Evolutionary conservation across 2,113 vertebrate species (phyloP).

Genomic region (Leucopsar rothschildi): DNA sequence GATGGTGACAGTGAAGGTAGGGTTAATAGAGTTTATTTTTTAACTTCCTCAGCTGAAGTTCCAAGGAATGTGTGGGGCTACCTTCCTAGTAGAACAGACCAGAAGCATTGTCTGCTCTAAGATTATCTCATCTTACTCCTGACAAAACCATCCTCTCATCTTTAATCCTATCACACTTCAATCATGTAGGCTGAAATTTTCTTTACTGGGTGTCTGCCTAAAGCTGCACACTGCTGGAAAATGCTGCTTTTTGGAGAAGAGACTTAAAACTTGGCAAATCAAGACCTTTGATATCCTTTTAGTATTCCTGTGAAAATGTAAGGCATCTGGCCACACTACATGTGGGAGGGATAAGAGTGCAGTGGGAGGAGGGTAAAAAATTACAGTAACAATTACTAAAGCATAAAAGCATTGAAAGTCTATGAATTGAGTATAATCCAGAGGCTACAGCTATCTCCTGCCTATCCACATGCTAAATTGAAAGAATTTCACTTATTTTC

Average conservation of each 20-base stretch:
- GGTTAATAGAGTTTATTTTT: background rate
- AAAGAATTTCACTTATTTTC: background rate
- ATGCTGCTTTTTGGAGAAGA: constrained; percentile 15
- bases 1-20: background rate
- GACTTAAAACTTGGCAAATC: constrained; percentile 49
- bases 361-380: constrained; percentile 15
- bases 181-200: constrained; percentile 27
- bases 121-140: background rate
- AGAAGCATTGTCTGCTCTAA: background rate
- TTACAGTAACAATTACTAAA: background rate
- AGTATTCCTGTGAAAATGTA: constrained; percentile 33
- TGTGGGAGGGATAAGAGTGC: background rate
- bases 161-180: constrained; percentile 49
- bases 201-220: constrained; percentile 48
- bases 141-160: constrained; percentile 13
- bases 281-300: constrained; percentile 38
- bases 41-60: background rate
- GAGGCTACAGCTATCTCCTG: background rate
- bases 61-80: background rate
- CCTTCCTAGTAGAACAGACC: background rate
- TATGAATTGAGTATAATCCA: background rate
- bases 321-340: constrained; percentile 37
- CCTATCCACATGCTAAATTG: background rate
- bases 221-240: constrained; percentile 50
- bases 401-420: background rate